Conservation (phyloP, 2,888 invertebrate species). For the Drosophila dives region DNA sequence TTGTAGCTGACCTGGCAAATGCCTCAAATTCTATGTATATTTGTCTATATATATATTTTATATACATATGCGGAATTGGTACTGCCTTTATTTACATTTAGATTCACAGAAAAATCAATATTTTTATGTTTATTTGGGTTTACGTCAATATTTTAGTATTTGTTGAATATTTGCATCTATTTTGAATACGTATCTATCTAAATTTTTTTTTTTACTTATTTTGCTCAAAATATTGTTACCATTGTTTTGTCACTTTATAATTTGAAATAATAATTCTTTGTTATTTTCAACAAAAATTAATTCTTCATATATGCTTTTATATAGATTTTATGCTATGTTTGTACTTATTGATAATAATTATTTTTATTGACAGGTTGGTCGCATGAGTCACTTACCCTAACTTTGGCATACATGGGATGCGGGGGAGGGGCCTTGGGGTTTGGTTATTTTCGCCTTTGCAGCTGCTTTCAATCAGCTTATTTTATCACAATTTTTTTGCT, state of each 20-base stretch:
- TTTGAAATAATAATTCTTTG: too few species aligned
- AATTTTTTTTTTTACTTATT: neutral
- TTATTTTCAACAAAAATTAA: too few species aligned
- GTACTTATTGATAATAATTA: slow-evolving; percentile 46
- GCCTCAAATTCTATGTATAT: neutral
- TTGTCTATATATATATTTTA: neutral
- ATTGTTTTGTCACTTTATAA: neutral
- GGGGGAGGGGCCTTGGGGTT: too few species aligned
- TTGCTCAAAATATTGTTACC: neutral
- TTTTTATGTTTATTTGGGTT: neutral
- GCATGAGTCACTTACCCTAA: slow-evolving; percentile 33
- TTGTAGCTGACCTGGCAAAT: slow-evolving; percentile 5
- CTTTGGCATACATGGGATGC: neutral
- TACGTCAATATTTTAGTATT: neutral
- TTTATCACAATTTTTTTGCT: slow-evolving; percentile 40
- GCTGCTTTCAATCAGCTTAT: slow-evolving; percentile 56
- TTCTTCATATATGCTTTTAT: too few species aligned
- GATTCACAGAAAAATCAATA: neutral
- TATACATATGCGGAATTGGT: neutral
- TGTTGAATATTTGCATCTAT: neutral
- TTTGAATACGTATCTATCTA: too few species aligned
- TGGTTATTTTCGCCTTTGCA: slow-evolving; percentile 31
- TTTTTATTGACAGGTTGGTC: slow-evolving; percentile 42
- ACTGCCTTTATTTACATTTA: neutral
- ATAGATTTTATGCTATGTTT: neutral